A percentile compares a stretch with the other conserved stretches of the same genome.
These are phyloP conservation scores for Lepisosteus osseus DNA, from an alignment of 2,113 vertebrate species.

Conservation along the genomic window DNA sequence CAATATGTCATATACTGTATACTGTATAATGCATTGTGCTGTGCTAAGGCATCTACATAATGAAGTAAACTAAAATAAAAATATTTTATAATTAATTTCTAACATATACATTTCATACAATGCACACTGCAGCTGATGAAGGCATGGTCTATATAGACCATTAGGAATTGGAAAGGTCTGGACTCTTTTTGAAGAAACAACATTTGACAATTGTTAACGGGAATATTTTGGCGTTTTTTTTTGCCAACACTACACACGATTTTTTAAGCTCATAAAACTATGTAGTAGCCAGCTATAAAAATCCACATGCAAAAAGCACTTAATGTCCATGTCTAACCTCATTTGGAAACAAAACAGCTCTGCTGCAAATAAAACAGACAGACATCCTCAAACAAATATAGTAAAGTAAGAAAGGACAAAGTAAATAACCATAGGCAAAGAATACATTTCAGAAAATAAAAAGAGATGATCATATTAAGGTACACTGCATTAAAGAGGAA, in stretches of 20 bases:
- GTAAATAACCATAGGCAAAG: too few species aligned
- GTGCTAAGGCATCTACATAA: constrained; percentile 5
- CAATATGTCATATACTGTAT: constrained; percentile 19
- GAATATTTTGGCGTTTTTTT: constrained; percentile 8
- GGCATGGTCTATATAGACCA: not conserved
- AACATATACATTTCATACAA: not conserved
- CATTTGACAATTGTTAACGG: constrained; percentile 15
- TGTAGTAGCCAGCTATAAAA: constrained; percentile 19
- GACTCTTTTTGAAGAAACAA: constrained; percentile 17
- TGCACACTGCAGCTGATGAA: not conserved
- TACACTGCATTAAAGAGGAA: too few species aligned
- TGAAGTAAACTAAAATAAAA: not conserved
- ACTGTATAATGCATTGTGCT: constrained; percentile 6
- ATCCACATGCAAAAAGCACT: constrained; percentile 14
- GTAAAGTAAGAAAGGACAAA: too few species aligned
- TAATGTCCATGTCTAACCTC: constrained; percentile 26
- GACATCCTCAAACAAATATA: too few species aligned
- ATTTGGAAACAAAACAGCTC: constrained; percentile 17
- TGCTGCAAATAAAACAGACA: constrained; percentile 18
- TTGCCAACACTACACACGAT: constrained; percentile 1
- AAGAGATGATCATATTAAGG: too few species aligned
- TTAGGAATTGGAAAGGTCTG: constrained; percentile 13
- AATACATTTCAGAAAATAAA: too few species aligned
- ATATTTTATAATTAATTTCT: not conserved
- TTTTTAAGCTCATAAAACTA: constrained; percentile 7